These are phyloP conservation scores for Galleria mellonella DNA, from an alignment of 1,140 invertebrate species.

Conservation along the genomic window DNA sequence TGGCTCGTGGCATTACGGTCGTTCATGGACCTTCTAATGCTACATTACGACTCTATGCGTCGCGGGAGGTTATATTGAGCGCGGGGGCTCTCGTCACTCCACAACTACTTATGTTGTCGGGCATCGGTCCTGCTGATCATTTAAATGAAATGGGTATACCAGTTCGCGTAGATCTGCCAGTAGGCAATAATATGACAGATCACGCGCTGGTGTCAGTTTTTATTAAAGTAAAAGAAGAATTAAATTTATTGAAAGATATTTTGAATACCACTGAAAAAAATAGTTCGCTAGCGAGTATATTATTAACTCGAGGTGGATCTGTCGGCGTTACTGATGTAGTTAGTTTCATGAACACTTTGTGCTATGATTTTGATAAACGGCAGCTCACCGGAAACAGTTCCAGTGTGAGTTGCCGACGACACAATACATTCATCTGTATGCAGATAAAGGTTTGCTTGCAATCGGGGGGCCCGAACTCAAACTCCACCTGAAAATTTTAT, in stretches of 20 bases:
- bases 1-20: conserved; percentile 77
- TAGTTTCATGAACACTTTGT: conserved; percentile 68
- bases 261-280: not conserved
- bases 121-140: conserved; percentile 80
- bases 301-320: conserved; percentile 34
- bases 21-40: not conserved
- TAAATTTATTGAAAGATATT: not conserved
- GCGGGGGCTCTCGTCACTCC: conserved; percentile 82
- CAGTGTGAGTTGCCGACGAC: conserved; percentile 31
- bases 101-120: conserved; percentile 84
- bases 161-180: conserved; percentile 76
- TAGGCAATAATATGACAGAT: conserved; percentile 86
- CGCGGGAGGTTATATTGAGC: conserved; percentile 82
- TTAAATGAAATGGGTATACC: conserved; percentile 72
- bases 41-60: conserved; percentile 55
- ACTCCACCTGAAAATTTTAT: conserved; percentile 34
- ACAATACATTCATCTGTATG: conserved; percentile 26
- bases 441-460: conserved; percentile 74
- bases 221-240: conserved; percentile 51
- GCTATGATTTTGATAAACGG: conserved; percentile 49
- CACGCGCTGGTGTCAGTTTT: conserved; percentile 73
- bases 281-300: conserved; percentile 29
- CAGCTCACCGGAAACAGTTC: conserved; percentile 17
- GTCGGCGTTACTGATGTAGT: conserved; percentile 70
- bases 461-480: conserved; percentile 49